Evolutionary conservation across 1,140 invertebrate species (phyloP), one percentile per base, ranked within the genome.

Genomic region (Helicoverpa armigera): DNA sequence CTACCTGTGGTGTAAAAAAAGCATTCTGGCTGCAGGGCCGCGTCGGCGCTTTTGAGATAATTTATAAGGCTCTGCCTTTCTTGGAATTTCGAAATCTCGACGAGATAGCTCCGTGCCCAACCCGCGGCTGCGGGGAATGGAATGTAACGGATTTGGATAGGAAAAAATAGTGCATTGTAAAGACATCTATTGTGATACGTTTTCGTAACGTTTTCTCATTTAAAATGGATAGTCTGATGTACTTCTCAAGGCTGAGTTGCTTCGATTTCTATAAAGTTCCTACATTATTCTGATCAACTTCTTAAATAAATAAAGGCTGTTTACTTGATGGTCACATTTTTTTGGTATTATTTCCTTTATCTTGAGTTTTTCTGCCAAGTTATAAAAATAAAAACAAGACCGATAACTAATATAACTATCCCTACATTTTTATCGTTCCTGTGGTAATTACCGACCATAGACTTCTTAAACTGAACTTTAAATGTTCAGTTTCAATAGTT

Each of bases 21-120:
- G 87, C 86, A 90, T 93, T 93, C 93, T 92, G 92, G 91, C 91
- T 90, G 86, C 88, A 87, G 86, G 91, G 87, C 93, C 92, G 92
- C 84, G 93, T 92, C 93, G 93, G 93, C 92, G 88, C 93, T 94
- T 94, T 94, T 94, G 93, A 93, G 92, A 94, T 94, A 94, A 94
- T 94, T 94, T 94, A 94, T 94, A 94, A 94, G 92, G 91, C 91
- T 91, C 84, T 92, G 89, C 93, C 92, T 94, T 94, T 94, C 93
- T 94, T 87, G 88, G 93, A 94, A 94, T 94, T 94, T 93, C 92
- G 92, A 94, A 94, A 94, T 93, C 93, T 93, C 89, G 87, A 86
- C 83, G 88, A 90, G 92, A 91, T 90, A 90, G 89, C 87, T 89
- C 74, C 87, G 87, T 84, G 86, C 88, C 87, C 87, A 86, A 78